A percentile compares a stretch with the other conserved stretches of the same genome.
These are phyloP conservation scores for Zosterops pallidus DNA, from an alignment of 2,113 vertebrate genomes.

Conservation along the genomic window DNA sequence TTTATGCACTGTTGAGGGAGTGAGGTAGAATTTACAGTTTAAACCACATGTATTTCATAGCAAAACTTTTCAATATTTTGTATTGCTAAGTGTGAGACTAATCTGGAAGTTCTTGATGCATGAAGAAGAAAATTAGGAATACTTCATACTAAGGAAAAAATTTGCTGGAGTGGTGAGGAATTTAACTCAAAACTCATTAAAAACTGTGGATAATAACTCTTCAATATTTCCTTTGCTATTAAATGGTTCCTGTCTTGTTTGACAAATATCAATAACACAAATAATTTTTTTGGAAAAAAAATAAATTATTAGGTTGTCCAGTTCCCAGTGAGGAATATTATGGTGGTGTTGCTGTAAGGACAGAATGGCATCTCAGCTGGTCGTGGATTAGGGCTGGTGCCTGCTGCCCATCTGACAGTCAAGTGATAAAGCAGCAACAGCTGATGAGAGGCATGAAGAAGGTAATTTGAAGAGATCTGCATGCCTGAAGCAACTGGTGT, in stretches of 20 bases:
- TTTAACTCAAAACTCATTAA: neutral
- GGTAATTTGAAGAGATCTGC: neutral
- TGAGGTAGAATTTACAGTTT: neutral
- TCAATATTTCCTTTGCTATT: neutral
- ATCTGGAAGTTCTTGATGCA: neutral
- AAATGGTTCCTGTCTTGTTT: neutral
- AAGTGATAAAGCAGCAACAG: slow-evolving; percentile 26
- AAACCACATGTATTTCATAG: neutral
- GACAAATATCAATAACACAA: neutral
- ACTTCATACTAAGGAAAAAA: neutral
- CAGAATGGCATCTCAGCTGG: neutral
- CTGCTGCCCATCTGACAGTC: neutral
- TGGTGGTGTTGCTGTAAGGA: neutral
- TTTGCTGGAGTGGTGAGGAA: neutral
- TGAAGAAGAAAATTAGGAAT: neutral
- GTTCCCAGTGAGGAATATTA: neutral
- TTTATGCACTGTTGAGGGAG: neutral
- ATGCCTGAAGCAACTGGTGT: neutral
- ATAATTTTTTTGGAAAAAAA: neutral
- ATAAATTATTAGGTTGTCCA: neutral
- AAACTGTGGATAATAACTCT: neutral
- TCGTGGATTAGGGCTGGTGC: neutral
- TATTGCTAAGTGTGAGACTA: neutral
- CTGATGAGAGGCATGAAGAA: neutral
- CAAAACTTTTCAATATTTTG: neutral